phyloP scores from a whole-genome alignment of 2,888 invertebrate genomes.

The Caenorhabditis panamensis region DNA sequence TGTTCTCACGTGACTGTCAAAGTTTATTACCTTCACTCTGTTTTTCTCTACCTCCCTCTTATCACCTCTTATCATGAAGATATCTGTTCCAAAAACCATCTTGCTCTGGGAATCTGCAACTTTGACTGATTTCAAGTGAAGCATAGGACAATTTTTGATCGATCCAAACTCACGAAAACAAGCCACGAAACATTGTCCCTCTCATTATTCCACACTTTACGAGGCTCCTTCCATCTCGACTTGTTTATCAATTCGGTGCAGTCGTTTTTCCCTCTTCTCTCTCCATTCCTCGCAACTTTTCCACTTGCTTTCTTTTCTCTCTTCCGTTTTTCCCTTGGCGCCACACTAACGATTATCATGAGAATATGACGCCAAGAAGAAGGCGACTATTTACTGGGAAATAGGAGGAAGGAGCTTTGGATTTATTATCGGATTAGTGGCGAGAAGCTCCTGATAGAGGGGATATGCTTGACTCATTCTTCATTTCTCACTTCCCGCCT shows the following conservation, averaged over 20 bases:
- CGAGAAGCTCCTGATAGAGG: background rate
- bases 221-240: background rate
- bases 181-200: background rate
- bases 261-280: background rate
- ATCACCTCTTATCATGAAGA: background rate
- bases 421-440: background rate
- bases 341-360: slow-evolving; percentile 7
- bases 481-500: no score
- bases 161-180: no score
- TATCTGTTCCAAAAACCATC: background rate
- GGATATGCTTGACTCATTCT: background rate
- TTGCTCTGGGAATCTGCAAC: background rate
- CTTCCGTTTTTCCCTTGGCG: background rate
- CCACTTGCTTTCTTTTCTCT: no score
- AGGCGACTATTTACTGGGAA: no score
- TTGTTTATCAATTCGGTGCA: background rate
- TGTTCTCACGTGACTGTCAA: slow-evolving; percentile 17
- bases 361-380: slow-evolving; percentile 1
- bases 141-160: no score
- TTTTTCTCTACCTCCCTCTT: slow-evolving; percentile 1
- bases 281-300: background rate
- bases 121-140: no score
- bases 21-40: background rate
- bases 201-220: slow-evolving; percentile 18
- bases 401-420: background rate